Percentiles rank a stretch among this genome's conserved stretches.
Evolutionary conservation across 2,113 vertebrate species (phyloP).

Genomic region (Meles meles): DNA sequence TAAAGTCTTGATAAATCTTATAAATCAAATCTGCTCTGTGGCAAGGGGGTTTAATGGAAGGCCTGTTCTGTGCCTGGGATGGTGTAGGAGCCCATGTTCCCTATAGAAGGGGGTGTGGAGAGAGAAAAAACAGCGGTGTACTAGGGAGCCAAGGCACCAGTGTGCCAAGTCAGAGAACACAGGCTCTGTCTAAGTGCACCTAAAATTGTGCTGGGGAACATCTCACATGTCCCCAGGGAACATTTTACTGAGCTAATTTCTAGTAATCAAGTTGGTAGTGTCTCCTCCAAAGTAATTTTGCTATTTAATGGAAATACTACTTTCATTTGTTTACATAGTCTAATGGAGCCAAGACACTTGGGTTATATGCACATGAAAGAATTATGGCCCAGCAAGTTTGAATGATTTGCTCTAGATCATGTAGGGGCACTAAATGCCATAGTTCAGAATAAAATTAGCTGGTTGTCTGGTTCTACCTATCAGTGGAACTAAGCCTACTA

Average conservation of each 20-base stretch:
- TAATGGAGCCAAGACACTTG: background rate
- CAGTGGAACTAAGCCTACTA: background rate
- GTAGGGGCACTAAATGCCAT: background rate
- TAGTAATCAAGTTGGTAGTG: background rate
- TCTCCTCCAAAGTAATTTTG: background rate
- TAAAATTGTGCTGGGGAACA: background rate
- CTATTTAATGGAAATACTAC: background rate
- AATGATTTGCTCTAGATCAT: constrained; percentile 10
- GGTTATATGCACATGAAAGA: background rate
- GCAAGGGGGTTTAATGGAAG: background rate
- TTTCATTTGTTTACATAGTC: background rate
- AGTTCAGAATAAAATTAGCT: constrained; percentile 33
- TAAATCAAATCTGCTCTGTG: background rate
- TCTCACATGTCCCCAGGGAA: background rate
- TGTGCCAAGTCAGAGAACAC: background rate
- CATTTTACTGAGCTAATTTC: background rate
- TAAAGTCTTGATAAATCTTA: background rate
- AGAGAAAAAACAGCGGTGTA: background rate
- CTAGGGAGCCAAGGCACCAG: background rate
- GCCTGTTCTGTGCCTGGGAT: background rate
- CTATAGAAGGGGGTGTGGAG: background rate
- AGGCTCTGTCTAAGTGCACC: background rate
- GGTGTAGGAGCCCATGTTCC: background rate
- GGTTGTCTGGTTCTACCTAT: background rate
- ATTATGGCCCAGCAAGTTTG: background rate